Evolutionary conservation across 2,888 invertebrate genomes (phyloP).

Genomic region (Erebia epiphron): DNA sequence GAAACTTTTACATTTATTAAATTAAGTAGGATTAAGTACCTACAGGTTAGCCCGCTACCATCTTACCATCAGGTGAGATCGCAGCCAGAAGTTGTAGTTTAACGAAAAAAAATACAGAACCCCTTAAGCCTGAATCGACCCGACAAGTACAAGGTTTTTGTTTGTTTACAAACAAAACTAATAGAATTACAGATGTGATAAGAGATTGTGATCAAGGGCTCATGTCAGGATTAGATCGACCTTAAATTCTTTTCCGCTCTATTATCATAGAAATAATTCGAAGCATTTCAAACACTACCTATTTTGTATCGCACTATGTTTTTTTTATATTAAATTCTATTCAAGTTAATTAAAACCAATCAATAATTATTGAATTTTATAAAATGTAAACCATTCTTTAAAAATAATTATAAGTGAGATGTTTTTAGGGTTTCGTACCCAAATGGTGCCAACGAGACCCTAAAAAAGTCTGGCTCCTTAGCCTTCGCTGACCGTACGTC

Average conservation of each 20-base stretch:
- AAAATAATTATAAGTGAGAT: too few relatives aligned
- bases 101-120: background rate
- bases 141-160: background rate
- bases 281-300: slow-evolving; percentile 1
- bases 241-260: slow-evolving; percentile 23
- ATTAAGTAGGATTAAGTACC: too few relatives aligned
- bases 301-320: background rate
- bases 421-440: too few relatives aligned
- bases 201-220: background rate
- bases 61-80: too few relatives aligned
- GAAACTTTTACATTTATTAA: too few relatives aligned
- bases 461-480: too few relatives aligned
- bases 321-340: background rate
- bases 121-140: background rate
- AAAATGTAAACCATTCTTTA: too few relatives aligned
- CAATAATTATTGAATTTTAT: too few relatives aligned
- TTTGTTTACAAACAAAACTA: background rate
- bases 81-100: too few relatives aligned
- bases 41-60: too few relatives aligned
- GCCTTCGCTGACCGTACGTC: too few relatives aligned
- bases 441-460: too few relatives aligned
- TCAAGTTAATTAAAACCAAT: background rate
- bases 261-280: background rate
- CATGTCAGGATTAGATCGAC: background rate
- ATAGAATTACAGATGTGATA: background rate